A percentile compares a stretch with the other conserved stretches of the same genome.
These are phyloP conservation scores for Tapirus indicus DNA, from an alignment of 2,797 vertebrate genomes.

Conservation along the genomic window DNA sequence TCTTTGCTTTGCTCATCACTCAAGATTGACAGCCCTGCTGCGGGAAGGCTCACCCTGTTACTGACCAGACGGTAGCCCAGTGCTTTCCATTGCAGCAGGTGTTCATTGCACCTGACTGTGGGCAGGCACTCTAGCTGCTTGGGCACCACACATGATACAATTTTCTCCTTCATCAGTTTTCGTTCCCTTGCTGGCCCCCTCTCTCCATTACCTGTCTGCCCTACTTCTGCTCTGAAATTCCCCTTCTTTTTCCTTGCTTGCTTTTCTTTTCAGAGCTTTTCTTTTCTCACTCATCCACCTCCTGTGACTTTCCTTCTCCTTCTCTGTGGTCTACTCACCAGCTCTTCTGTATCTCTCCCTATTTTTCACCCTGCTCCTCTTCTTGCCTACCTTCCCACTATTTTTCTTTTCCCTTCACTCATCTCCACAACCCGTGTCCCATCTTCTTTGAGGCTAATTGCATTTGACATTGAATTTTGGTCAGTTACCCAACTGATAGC, in stretches of 20 bases:
- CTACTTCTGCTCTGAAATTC: background rate
- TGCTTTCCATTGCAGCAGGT: accelerated
- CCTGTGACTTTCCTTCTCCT: background rate
- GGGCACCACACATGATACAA: accelerated
- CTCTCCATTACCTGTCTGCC: background rate
- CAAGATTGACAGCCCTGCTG: background rate
- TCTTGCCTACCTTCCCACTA: background rate
- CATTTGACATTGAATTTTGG: background rate
- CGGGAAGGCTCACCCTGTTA: background rate
- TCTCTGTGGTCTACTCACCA: background rate
- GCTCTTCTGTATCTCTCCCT: background rate
- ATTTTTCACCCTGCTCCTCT: background rate
- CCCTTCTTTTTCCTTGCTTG: background rate
- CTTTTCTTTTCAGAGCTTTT: background rate
- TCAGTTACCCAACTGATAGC: background rate
- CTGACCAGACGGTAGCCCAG: background rate
- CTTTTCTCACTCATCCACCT: background rate
- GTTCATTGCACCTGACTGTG: background rate
- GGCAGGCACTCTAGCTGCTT: background rate
- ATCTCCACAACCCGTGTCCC: background rate
- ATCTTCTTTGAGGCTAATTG: background rate
- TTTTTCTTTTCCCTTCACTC: background rate
- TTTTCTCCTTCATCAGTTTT: background rate
- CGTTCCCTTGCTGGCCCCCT: background rate
- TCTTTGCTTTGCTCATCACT: background rate